A percentile compares a stretch with the other conserved stretches of the same genome.
Evolutionary conservation across 2,113 vertebrate species (phyloP).

Genomic region (Thomomys bottae): DNA sequence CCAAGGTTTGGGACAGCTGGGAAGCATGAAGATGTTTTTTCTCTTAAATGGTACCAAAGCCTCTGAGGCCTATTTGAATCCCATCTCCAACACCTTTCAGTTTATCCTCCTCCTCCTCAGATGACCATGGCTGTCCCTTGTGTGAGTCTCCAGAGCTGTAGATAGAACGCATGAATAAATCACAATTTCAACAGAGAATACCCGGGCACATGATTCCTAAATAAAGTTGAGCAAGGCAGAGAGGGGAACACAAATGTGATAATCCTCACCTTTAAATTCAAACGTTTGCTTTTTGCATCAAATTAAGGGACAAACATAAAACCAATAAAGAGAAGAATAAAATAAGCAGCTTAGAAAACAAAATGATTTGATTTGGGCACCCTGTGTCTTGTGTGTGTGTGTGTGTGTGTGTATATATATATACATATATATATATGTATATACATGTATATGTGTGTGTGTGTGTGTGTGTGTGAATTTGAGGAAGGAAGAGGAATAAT

Average conservation of each 20-base stretch:
- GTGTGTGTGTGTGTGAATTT: too few species aligned
- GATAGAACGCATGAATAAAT: neutral
- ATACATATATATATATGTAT: too few species aligned
- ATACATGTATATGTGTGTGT: too few species aligned
- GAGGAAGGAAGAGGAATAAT: too few species aligned
- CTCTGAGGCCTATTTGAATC: neutral
- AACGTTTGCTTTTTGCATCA: neutral
- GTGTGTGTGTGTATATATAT: too few species aligned
- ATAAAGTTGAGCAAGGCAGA: neutral
- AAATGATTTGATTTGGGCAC: too few species aligned
- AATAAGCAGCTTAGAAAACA: neutral
- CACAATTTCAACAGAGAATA: neutral
- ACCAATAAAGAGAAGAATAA: neutral
- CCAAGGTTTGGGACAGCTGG: conserved; percentile 67
- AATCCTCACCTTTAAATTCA: neutral
- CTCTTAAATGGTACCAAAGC: conserved; percentile 33
- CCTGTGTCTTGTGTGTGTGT: too few species aligned
- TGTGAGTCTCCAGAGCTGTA: neutral
- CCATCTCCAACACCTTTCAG: neutral
- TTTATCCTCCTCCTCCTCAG: neutral
- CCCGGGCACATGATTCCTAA: neutral
- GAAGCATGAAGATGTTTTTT: conserved; percentile 61
- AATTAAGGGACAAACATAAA: conserved; percentile 25
- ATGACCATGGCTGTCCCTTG: neutral
- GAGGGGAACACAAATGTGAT: neutral